Conservation (phyloP, 2,113 vertebrate species). For the cattle (Bos taurus) region ARS-UCD2.0 NC_037343.1:53584001-53584500, state of each 20-base stretch:
- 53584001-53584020: not conserved
- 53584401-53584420: not conserved
- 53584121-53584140: not conserved
- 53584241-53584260: too few relatives aligned
- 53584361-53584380: accelerated
- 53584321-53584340: not conserved
- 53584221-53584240: accelerated
- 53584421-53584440: constrained; percentile 4
- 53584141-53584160: not conserved
- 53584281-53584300: not conserved
- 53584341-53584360: not conserved
- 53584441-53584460: not conserved
- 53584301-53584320: not conserved
- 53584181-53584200: not conserved
- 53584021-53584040: not conserved
- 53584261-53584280: not conserved
- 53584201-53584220: not conserved
- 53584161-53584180: not conserved
- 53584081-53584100: not conserved
- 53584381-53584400: not conserved
- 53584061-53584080: not conserved
- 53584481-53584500: not conserved
- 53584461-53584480: constrained; percentile 7
- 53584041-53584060: not conserved
- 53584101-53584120: not conserved